Evolutionary conservation across 2,888 invertebrate species (phyloP), one percentile per base, ranked within the genome.

Genomic region (Argyra leucocephala): DNA sequence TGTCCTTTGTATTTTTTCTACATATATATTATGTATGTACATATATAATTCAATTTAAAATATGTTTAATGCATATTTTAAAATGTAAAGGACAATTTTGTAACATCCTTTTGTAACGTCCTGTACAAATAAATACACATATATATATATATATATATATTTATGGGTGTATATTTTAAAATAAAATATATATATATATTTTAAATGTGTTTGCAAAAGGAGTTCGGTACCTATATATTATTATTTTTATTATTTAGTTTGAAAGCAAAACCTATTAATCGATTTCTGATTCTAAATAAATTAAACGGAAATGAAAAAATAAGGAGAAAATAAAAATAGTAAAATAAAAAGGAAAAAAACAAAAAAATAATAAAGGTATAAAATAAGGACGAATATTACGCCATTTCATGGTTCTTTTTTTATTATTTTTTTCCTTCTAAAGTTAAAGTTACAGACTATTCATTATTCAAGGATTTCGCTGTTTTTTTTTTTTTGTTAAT

Each of bases 191-290:
- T n/a, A n/a, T 31, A 31, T 31, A 10, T 31, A 10, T 31, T 31
- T 31, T 31, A n/a, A 31, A 31, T 31, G 31, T 31, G 31, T 31
- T 31, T 31, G 31, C 31, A 7, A 31, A 31, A 31, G 31, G 31
- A 31, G 31, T 31, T 31, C 7, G 12, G 31, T 31, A 10, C 31
- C 4, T 31, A 31, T 31, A 31, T 31, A 48, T n/a, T 48, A 48
- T 48, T 48, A 48, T 48, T 18, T 48, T 48, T 48, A 48, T 48
- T 12, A n/a, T 48, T 48, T 48, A 48, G 48, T 48, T n/a, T 15
- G 48, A 48, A 48, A 48, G 48, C n/a, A 48, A 48, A 48, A 48
- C 48, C 48, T 48, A 48, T 48, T 48, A 48, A 48, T 48, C 48
- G 48, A 48, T 48, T 48, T 48, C 48, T 48, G 48, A 48, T 48